These are phyloP conservation scores for Cassiopea xamachana DNA, from an alignment of 30 jellyfish, hydroid and myxozoan genomes.

Conservation along the genomic window DNA sequence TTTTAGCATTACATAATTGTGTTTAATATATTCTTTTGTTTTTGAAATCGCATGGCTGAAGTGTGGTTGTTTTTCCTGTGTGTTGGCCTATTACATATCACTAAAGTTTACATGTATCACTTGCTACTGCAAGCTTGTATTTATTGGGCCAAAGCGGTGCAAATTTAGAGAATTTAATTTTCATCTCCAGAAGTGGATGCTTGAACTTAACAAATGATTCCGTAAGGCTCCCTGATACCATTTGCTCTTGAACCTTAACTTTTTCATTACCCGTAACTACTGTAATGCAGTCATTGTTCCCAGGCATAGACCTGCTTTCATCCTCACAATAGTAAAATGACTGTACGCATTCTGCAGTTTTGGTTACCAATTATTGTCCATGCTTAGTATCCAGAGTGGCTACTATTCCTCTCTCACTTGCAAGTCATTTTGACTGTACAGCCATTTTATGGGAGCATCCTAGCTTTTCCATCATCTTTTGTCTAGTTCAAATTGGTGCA, in stretches of 20 bases:
- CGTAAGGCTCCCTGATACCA: conserved; percentile 10
- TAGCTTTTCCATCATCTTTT: not conserved
- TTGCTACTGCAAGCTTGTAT: conserved; percentile 32
- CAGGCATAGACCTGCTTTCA: conserved; percentile 39
- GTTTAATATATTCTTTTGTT: too few species aligned
- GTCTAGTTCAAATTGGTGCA: not conserved
- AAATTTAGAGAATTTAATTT: conserved; percentile 37
- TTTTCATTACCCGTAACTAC: conserved; percentile 12
- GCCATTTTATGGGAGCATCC: not conserved
- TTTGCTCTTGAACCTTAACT: conserved; percentile 31
- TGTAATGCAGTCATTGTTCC: conserved; percentile 51
- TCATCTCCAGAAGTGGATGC: not conserved
- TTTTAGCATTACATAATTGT: too few species aligned
- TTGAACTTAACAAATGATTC: conserved; percentile 26
- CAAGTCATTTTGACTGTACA: not conserved
- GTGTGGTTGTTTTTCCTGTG: too few species aligned
- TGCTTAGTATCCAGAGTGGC: not conserved
- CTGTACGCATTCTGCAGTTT: not conserved
- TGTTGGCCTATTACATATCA: too few species aligned
- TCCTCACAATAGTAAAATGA: conserved; percentile 38
- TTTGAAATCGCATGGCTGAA: too few species aligned
- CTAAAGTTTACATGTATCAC: not conserved
- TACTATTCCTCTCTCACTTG: not conserved
- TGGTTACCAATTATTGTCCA: not conserved
- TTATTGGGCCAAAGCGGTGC: conserved; percentile 54